Evolutionary conservation across 1,140 invertebrate species (phyloP).

Genomic region (Colletes latitarsis): DNA sequence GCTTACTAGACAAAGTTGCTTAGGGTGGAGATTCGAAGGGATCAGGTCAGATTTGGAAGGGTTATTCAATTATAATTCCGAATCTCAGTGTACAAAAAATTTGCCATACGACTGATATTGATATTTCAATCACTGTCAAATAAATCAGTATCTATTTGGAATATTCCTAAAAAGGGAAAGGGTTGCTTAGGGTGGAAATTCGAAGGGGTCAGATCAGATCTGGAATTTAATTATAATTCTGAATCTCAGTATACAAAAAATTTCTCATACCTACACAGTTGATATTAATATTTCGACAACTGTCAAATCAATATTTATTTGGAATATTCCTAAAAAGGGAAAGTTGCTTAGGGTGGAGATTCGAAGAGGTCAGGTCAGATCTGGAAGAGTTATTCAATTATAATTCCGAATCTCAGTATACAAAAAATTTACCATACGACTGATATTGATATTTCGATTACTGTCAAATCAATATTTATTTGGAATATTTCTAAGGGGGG

Average conservation of each 20-base stretch:
- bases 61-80: conserved; percentile 19
- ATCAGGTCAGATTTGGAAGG: conserved; percentile 25
- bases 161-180: not conserved
- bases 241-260: not conserved
- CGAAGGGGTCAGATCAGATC: too few relatives aligned
- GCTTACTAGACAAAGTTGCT: conserved; percentile 44
- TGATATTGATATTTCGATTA: too few relatives aligned
- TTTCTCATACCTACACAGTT: too few relatives aligned
- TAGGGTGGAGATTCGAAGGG: conserved; percentile 28
- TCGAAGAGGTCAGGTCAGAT: conserved; percentile 21
- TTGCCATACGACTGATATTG: too few relatives aligned
- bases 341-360: conserved; percentile 31
- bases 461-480: too few relatives aligned
- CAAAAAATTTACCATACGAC: too few relatives aligned
- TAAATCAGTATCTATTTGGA: too few relatives aligned
- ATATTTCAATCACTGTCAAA: too few relatives aligned
- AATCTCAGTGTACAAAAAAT: too few relatives aligned
- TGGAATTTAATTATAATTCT: not conserved
- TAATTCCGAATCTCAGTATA: not conserved
- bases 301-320: too few relatives aligned
- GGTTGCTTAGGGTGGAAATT: not conserved
- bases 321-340: not conserved
- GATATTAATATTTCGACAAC: too few relatives aligned
- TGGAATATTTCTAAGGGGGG: too few relatives aligned
- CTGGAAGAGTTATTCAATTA: conserved; percentile 35